Evolutionary conservation across 2,113 vertebrate species (phyloP), one percentile per base, ranked within the genome.

Genomic region (Micronycteris hirsuta): DNA sequence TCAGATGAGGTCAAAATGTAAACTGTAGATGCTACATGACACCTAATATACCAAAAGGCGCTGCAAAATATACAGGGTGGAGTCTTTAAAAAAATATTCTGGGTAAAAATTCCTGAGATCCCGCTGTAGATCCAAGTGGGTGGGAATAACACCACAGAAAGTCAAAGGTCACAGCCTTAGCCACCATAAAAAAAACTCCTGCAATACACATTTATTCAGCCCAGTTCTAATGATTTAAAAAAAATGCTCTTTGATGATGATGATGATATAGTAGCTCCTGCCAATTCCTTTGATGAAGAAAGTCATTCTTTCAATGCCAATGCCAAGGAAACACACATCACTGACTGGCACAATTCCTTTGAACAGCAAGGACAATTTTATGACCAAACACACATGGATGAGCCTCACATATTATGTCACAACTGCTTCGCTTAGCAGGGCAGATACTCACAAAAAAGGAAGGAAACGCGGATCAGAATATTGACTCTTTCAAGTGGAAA

Each of bases 91-190:
- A 95, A 82, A 87, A 63, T 16, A n/a, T 49, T 87, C 43, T 93
- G 85, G 87, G 90, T 78, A 91, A 91, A 91, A 96, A 95, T 91
- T 95, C 82, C 83, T 41, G 52, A 56, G 58, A 71, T 93, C 41
- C 33, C 74, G 85, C 80, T 63, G 22, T 33, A 58, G 68, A 80
- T 28, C 33, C 68, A 91, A 96, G 74, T 73, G 47, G 19, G 58
- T 19, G 3, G 33, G 24, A 86, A 92, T 71, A 82, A 87, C 3
- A 77, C 13, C n/a, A 26, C 16, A 73, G 86, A 93, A 91, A 52
- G 52, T 61, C 16, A 52, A 73, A 84, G 67, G 20, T 65, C 49
- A 94, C 20, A 56, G 54, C 38, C 17, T 85, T 80, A 58, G 36
- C 38, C 54, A 54, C 74, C 47, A 85, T 71, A 16, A 38, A 56